phyloP scores from a whole-genome alignment of 2,888 invertebrate species.

The Drosophila siamana region DNA sequence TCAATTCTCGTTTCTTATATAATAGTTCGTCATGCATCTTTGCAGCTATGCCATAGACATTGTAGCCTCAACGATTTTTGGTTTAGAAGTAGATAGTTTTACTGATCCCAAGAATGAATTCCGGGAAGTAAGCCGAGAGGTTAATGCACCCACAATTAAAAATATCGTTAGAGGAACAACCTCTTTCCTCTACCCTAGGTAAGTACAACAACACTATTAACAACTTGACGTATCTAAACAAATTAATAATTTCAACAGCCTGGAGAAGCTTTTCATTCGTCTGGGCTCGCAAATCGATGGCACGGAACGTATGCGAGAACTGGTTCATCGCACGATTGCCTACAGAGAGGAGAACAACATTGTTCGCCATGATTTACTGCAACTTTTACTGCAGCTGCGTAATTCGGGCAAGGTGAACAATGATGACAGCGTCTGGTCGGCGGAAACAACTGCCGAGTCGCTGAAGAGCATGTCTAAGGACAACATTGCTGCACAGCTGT shows the following conservation, averaged over 20 bases:
- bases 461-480: constrained; percentile 80
- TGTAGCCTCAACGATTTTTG: constrained; percentile 86
- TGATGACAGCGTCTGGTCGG: constrained; percentile 76
- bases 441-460: constrained; percentile 46
- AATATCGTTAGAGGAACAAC: constrained; percentile 71
- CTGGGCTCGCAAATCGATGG: constrained; percentile 72
- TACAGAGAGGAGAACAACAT: constrained; percentile 83
- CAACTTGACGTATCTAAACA: too few species aligned
- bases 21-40: too few species aligned
- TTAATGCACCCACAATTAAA: constrained; percentile 35
- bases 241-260: constrained; percentile 51
- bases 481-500: constrained; percentile 84
- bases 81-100: constrained; percentile 85
- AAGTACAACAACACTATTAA: too few species aligned
- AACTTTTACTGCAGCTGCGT: constrained; percentile 85
- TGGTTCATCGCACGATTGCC: constrained; percentile 85
- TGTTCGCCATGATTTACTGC: constrained; percentile 85
- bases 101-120: constrained; percentile 83
- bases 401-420: constrained; percentile 79
- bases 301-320: constrained; percentile 82
- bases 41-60: constrained; percentile 86
- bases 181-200: constrained; percentile 66
- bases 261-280: constrained; percentile 77
- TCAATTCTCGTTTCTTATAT: too few species aligned
- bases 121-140: constrained; percentile 56